These are phyloP conservation scores for Platycercus adscitus DNA, from an alignment of 2,113 vertebrate genomes.

Conservation along the genomic window DNA sequence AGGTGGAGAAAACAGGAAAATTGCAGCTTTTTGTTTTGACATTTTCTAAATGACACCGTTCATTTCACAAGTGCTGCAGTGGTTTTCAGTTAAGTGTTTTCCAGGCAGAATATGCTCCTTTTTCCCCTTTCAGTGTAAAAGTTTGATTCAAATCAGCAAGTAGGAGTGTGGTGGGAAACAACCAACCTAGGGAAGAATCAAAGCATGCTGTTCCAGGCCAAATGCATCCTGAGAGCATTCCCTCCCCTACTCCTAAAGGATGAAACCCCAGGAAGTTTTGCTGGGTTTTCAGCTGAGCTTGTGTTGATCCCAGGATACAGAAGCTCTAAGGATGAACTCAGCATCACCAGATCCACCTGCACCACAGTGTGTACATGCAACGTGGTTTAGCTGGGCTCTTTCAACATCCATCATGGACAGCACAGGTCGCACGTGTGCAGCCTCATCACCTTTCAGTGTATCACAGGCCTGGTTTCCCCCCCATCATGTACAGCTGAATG, in stretches of 20 bases:
- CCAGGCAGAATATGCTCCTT: background rate
- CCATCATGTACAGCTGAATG: rapidly evolving
- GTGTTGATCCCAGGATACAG: background rate
- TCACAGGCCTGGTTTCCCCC: background rate
- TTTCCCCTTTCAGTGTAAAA: background rate
- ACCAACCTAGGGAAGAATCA: background rate
- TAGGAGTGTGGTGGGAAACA: background rate
- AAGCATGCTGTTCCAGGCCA: background rate
- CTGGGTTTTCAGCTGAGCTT: background rate
- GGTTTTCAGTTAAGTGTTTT: background rate
- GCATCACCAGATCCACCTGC: background rate
- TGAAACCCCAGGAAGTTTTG: background rate
- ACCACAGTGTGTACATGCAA: rapidly evolving
- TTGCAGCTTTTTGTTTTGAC: slow-evolving; percentile 11
- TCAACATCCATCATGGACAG: background rate
- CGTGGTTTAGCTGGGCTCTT: background rate
- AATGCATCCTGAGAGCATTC: background rate
- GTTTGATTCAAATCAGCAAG: background rate
- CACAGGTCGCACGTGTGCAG: background rate
- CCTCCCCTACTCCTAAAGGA: background rate
- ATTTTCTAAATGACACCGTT: background rate
- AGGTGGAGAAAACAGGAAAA: background rate
- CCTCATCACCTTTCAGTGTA: background rate
- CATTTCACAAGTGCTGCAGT: background rate
- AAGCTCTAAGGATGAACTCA: background rate